Percentiles rank a stretch among this genome's conserved stretches.
These are phyloP conservation scores for Empis stercorea DNA, from an alignment of 2,888 invertebrate genomes.

Conservation along the genomic window DNA sequence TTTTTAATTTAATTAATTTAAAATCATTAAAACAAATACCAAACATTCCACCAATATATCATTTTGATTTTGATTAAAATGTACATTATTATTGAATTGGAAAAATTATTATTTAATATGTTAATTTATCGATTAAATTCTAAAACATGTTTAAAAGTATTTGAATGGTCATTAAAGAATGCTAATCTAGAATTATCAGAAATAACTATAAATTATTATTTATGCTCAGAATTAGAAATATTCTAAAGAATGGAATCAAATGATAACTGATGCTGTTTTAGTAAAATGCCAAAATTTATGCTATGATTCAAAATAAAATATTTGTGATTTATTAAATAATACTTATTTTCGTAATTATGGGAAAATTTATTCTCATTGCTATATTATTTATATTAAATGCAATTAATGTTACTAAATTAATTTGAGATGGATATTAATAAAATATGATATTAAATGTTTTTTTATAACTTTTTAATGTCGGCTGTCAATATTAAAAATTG, in stretches of 20 bases:
- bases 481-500: too few relatives aligned
- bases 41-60: constrained; percentile 21
- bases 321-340: background rate
- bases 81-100: constrained; percentile 32
- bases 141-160: constrained; percentile 26
- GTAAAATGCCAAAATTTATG: constrained; percentile 22
- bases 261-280: constrained; percentile 32
- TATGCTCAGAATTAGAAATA: constrained; percentile 27
- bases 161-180: constrained; percentile 35
- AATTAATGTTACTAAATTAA: too few relatives aligned
- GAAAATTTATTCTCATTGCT: too few relatives aligned
- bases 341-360: too few relatives aligned
- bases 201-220: constrained; percentile 33
- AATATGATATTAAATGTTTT: too few relatives aligned
- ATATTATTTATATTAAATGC: too few relatives aligned
- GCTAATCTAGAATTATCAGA: constrained; percentile 32
- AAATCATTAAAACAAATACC: constrained; percentile 17
- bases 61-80: constrained; percentile 31
- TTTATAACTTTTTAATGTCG: too few relatives aligned
- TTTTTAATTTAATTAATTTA: constrained; percentile 29
- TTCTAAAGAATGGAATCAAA: constrained; percentile 33
- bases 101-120: constrained; percentile 23
- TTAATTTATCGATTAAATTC: constrained; percentile 25
- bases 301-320: background rate
- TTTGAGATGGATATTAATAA: too few relatives aligned